These are phyloP conservation scores for Acropternis orthonyx DNA, from an alignment of 2,797 vertebrate species.

Conservation along the genomic window DNA sequence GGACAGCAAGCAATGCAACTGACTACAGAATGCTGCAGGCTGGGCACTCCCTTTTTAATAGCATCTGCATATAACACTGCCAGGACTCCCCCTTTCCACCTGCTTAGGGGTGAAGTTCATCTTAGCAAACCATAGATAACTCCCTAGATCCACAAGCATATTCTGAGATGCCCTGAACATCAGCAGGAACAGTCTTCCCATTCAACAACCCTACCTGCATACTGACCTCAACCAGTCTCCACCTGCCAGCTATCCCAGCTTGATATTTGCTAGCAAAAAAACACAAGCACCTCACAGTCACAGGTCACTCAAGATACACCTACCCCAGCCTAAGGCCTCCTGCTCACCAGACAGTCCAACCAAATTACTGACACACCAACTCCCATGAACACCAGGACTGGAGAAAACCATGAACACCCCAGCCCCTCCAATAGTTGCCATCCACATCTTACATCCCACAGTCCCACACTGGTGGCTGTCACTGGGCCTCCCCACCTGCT, in stretches of 20 bases:
- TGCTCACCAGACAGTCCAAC: background rate
- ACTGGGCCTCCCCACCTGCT: background rate
- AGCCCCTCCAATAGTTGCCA: background rate
- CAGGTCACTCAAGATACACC: background rate
- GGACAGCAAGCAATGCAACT: background rate
- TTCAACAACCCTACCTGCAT: background rate
- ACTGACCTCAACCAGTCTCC: background rate
- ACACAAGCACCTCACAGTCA: too few relatives aligned
- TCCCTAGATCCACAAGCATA: background rate
- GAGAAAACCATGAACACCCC: background rate
- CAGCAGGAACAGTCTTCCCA: background rate
- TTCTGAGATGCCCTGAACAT: background rate
- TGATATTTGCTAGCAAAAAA: background rate
- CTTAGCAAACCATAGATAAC: fast-evolving
- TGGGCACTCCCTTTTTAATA: background rate
- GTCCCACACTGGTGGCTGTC: background rate
- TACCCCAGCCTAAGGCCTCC: background rate
- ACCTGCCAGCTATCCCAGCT: background rate
- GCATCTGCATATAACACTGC: background rate
- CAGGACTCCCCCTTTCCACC: background rate
- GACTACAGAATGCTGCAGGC: background rate
- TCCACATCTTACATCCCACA: too few relatives aligned
- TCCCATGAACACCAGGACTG: fast-evolving
- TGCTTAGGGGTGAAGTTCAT: background rate
- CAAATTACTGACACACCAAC: background rate